Evolutionary conservation across 2,113 vertebrate species (phyloP).

Genomic region (Podocnemis expansa): DNA sequence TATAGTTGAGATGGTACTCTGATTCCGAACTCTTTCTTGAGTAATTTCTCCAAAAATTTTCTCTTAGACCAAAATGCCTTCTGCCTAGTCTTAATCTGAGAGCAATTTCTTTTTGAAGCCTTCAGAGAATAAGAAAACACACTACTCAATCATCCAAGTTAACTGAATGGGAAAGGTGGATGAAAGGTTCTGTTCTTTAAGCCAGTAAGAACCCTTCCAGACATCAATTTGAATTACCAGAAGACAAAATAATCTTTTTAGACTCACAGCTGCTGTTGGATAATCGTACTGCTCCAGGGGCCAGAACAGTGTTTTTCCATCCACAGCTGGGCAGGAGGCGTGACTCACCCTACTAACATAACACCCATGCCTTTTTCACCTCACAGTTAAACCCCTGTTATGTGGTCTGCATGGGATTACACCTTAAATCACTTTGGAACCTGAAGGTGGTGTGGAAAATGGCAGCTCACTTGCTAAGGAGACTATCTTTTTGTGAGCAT

Average conservation of each 20-base stretch:
- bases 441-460: background rate
- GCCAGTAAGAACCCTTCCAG: background rate
- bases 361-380: rapidly evolving
- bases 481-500: background rate
- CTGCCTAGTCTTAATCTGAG: background rate
- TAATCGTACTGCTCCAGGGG: background rate
- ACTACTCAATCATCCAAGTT: background rate
- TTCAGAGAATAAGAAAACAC: background rate
- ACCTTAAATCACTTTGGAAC: background rate
- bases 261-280: background rate
- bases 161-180: background rate
- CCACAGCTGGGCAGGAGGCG: background rate
- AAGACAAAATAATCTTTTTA: background rate
- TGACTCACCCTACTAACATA: background rate
- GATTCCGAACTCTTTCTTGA: background rate
- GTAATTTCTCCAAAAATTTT: background rate
- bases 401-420: background rate
- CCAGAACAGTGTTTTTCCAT: background rate
- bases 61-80: rapidly evolving
- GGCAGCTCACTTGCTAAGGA: background rate
- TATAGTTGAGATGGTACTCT: rapidly evolving
- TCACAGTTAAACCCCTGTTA: background rate
- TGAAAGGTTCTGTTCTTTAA: background rate
- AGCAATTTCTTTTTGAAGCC: background rate
- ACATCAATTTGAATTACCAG: background rate